Base-by-base conservation (phyloP, 2,113 vertebrate genomes). In the Labeo catla region DNA sequence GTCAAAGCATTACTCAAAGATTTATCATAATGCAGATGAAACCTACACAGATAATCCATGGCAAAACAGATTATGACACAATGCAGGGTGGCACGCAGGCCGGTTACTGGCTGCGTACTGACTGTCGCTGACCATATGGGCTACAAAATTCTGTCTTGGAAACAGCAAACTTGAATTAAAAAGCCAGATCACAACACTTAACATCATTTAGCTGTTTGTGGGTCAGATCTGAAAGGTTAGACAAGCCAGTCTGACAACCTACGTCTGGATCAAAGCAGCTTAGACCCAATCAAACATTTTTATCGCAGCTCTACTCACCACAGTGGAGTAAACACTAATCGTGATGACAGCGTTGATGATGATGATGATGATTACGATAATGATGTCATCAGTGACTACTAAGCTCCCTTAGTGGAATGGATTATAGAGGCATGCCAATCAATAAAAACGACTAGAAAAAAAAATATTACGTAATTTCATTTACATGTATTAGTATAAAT, bases 1-100 rank as follows among this genome's bases (percentile, higher is more conserved):
- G 81, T 72, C 66, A 83, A 83, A 83, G 50, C 66, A n/a, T 83
- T 83, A 19, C 50, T 83, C 39, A 65, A 81, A 63, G 59, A 65
- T 81, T 65, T 39, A 73, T 57, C 4, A 83, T 57, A 73, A 72
- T 73, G 49, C 66, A 73, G 81, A 83, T 57, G 34, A 70, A 73
- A 83, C 23, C 81, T 57, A 83, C 65, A 83, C 49, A 57, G 81
- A 83, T 73, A 73, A 83, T 83, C 66, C 49, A 50, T 21, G n/a
- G 47, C 74, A 59, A 83, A 83, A 83, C 34, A 59, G 66, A 73
- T 83, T 59, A 73, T 72, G 43, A 47, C 57, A 61, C 34, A 81
- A 45, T 23, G 21, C 34, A 47, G 50, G 15, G 15, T 13, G 34
- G 19, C 77, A 43, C 79, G 65, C 57, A 9, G n/a, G 43, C 79